Conservation (phyloP, 2,797 vertebrate species). For the Tauraco hartlaubi region DNA sequence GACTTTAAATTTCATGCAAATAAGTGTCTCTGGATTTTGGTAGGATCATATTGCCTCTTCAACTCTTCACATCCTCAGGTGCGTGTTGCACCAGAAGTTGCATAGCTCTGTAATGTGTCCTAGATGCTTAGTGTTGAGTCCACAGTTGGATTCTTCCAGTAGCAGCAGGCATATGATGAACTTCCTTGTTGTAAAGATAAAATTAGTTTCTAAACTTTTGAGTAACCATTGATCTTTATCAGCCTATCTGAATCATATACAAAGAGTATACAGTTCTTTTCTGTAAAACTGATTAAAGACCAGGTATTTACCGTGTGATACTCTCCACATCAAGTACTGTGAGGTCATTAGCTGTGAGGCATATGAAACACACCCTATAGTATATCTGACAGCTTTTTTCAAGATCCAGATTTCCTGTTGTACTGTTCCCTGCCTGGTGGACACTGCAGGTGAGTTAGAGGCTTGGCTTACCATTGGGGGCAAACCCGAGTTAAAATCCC, state of each 20-base stretch:
- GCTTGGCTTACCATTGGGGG: neutral
- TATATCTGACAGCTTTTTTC: neutral
- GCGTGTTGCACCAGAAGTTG: neutral
- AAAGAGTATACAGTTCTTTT: neutral
- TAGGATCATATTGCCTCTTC: neutral
- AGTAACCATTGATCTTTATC: neutral
- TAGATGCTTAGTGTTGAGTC: neutral
- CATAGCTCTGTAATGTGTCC: neutral
- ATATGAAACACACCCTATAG: neutral
- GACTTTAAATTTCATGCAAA: neutral
- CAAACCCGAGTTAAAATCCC: neutral
- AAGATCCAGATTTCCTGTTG: neutral
- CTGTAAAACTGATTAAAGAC: neutral
- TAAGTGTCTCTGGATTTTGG: neutral
- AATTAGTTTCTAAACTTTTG: neutral
- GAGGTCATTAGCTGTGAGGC: neutral
- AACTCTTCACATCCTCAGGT: neutral
- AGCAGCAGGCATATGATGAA: neutral
- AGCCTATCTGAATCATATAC: accelerated
- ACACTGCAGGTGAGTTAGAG: neutral
- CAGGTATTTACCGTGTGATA: neutral
- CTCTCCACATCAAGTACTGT: neutral
- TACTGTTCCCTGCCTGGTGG: neutral
- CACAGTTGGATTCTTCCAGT: neutral
- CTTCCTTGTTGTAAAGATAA: neutral